Evolutionary conservation across 2,113 vertebrate genomes (phyloP).

Genomic region (Talpa occidentalis): DNA sequence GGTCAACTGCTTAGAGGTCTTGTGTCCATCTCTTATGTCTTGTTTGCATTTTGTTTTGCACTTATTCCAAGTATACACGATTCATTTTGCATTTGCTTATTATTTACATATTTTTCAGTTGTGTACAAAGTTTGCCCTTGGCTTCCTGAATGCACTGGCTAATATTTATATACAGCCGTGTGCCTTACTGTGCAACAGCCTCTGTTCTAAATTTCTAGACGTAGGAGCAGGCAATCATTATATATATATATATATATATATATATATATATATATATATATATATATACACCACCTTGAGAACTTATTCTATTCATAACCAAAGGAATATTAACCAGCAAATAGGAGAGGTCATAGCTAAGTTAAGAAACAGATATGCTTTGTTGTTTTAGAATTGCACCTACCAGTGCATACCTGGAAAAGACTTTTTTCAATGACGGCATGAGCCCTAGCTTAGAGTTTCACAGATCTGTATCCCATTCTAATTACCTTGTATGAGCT

Average conservation of each 20-base stretch:
- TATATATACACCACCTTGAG: neutral
- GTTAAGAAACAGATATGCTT: neutral
- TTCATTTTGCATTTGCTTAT: slow-evolving; percentile 54
- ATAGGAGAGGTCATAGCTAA: neutral
- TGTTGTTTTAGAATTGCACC: neutral
- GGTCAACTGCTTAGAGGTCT: slow-evolving; percentile 54
- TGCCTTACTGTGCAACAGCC: neutral
- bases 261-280: no score
- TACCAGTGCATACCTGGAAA: neutral
- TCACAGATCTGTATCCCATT: neutral
- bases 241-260: no score
- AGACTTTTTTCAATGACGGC: neutral
- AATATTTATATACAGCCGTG: neutral
- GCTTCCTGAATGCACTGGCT: neutral
- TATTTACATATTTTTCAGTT: slow-evolving; percentile 30
- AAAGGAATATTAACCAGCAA: neutral
- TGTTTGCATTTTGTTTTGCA: slow-evolving; percentile 63
- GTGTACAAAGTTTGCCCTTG: neutral
- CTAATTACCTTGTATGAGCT: neutral
- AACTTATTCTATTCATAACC: neutral
- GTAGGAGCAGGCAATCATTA: neutral
- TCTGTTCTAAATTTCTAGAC: neutral
- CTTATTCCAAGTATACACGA: slow-evolving; percentile 40
- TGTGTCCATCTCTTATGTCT: neutral
- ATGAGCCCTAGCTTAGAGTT: neutral